Evolutionary conservation across 92 coral and sea anemone genomes (phyloP).

Genomic region (Zoanthus sociatus): DNA sequence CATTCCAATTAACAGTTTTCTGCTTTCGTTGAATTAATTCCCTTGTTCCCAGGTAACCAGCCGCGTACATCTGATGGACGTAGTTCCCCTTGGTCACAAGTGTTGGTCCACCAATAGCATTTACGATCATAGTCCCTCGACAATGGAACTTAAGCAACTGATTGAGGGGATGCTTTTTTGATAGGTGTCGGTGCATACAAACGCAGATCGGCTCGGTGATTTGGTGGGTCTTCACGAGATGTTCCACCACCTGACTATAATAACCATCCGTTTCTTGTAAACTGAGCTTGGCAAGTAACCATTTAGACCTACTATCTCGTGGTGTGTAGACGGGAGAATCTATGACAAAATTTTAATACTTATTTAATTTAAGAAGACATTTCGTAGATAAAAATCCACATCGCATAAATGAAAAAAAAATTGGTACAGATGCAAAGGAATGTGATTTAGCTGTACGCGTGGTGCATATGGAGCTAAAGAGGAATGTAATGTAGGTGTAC

Average conservation of each 20-base stretch:
- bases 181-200: constrained; percentile 63
- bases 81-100: constrained; percentile 53
- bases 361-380: too few species aligned
- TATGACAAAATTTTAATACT: background rate
- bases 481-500: too few species aligned
- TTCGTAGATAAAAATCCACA: too few species aligned
- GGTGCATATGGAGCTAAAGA: too few species aligned
- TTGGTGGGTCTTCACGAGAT: constrained; percentile 66
- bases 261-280: constrained; percentile 65
- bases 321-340: constrained; percentile 71
- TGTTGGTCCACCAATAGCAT: constrained; percentile 72
- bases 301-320: constrained; percentile 34
- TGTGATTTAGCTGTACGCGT: too few species aligned
- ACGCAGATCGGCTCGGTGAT: constrained; percentile 75
- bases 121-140: constrained; percentile 60
- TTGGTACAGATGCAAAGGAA: too few species aligned
- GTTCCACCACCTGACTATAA: constrained; percentile 65
- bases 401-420: too few species aligned
- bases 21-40: constrained; percentile 64
- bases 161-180: constrained; percentile 63
- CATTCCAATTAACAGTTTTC: constrained; percentile 76
- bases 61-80: constrained; percentile 75
- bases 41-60: constrained; percentile 75
- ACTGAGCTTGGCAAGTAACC: constrained; percentile 71
- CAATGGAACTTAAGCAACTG: constrained; percentile 72